These are phyloP conservation scores for Xiphophorus couchianus DNA, from an alignment of 2,113 vertebrate genomes.

Conservation along the genomic window DNA sequence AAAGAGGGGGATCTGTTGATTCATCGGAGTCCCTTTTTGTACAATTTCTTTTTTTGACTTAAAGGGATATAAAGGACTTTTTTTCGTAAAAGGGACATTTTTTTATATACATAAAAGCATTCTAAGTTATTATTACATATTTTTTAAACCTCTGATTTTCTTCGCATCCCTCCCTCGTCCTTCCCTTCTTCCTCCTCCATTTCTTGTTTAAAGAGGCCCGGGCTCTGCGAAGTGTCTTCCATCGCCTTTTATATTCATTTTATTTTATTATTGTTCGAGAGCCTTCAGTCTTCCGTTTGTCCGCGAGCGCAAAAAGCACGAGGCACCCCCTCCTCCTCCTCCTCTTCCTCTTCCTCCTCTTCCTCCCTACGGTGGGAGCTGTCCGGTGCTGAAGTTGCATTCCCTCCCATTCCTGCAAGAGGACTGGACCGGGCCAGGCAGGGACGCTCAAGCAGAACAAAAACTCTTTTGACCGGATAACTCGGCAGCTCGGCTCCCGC, in stretches of 20 bases:
- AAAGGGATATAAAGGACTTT: slow-evolving; percentile 53
- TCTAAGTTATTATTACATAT: slow-evolving; percentile 22
- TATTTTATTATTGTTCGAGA: slow-evolving; percentile 14
- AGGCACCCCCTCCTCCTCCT: slow-evolving; percentile 25
- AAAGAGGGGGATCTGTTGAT: slow-evolving; percentile 54
- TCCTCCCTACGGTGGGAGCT: slow-evolving; percentile 70
- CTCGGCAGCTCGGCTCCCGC: slow-evolving; percentile 1
- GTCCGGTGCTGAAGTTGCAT: slow-evolving; percentile 87
- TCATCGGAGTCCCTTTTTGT: slow-evolving; percentile 30
- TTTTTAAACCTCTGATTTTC: slow-evolving; percentile 25
- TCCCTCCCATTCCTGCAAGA: slow-evolving; percentile 53
- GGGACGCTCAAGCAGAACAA: slow-evolving; percentile 12
- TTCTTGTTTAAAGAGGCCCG: slow-evolving; percentile 43
- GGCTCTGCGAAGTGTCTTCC: slow-evolving; percentile 47
- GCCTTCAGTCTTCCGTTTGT: slow-evolving; percentile 9
- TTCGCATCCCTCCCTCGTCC: slow-evolving; percentile 46
- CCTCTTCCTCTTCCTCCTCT: slow-evolving; percentile 25
- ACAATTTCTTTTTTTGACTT: slow-evolving; percentile 15
- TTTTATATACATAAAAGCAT: slow-evolving; percentile 34
- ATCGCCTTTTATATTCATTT: slow-evolving; percentile 12
- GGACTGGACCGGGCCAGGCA: slow-evolving; percentile 41
- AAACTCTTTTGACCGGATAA: slow-evolving; percentile 33
- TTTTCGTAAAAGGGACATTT: slow-evolving; percentile 27
- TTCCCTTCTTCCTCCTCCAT: slow-evolving; percentile 29
- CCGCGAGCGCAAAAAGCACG: slow-evolving; percentile 43